Base-by-base conservation (phyloP, 2,888 invertebrate species). In the Hyposoter dolosus region DNA sequence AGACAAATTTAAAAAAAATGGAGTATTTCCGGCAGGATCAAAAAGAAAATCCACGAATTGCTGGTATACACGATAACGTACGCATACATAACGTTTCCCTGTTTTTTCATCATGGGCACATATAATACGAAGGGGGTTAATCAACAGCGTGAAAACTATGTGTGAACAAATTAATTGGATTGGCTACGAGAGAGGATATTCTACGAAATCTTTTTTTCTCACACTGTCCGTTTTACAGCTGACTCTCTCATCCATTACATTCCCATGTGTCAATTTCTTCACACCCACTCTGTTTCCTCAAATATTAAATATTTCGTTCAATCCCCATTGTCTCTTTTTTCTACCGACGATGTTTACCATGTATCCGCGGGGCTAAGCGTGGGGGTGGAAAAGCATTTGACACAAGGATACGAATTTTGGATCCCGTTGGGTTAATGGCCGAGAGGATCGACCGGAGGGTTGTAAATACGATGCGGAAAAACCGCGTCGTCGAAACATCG, bases 11-110 rank as follows among this genome's bases (percentile, higher is more conserved):
- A 15, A 23, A 53, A 50, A 63, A 79, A 80, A 81, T 56, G 28
- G 35, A 75, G 45, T 50, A 17, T 9, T 9, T 72, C 40, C 19
- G n/a, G 28, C 32, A 23, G 71, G 66, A 81, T 81, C 10, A 74
- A 81, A 75, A 43, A 56, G 19, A 66, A 81, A 53, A 71, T 80
- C 23, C 45, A 10, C 45, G 56, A 43, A 19, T 56, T 19, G 15
- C 76, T 65, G 40, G 53, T 17, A 10, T 10, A 35, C 71, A 5
- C 32, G 71, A 28, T 69, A 47, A 47, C 50, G n/a, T 10, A 69
- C 17, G 47, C 19, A 32, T 23, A n/a, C 28, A 50, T 32, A 0
- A 60, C 28, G 28, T 4, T 15, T 53, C 66, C 7, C 50, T 35
- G 15, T 35, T 45, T 35, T 66, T 79, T 53, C 32, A 69, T 10